Evolutionary conservation across 2,113 vertebrate species (phyloP).

Genomic region (human): DNA sequence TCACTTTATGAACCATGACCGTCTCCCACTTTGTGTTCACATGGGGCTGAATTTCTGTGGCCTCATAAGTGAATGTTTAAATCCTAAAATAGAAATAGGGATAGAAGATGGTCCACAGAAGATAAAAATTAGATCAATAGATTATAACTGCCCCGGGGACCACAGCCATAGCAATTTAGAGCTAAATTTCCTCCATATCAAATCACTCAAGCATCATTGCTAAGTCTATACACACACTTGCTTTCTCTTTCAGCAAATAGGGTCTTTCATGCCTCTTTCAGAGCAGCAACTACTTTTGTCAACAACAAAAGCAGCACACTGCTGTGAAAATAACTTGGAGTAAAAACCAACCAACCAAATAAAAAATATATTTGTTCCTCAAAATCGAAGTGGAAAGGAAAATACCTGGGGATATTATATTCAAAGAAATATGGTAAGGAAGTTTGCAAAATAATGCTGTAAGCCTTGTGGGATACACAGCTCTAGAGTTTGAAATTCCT

Average conservation of each 20-base stretch:
- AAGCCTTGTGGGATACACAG: background rate
- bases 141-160: background rate
- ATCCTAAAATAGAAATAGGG: background rate
- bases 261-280: slow-evolving; percentile 58
- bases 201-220: slow-evolving; percentile 54
- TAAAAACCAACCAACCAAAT: slow-evolving; percentile 61
- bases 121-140: background rate
- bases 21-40: background rate
- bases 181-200: slow-evolving; percentile 39
- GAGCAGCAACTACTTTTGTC: slow-evolving; percentile 45
- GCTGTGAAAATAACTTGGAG: slow-evolving; percentile 69
- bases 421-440: slow-evolving; percentile 58
- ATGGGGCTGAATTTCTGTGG: background rate
- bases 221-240: background rate
- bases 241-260: slow-evolving; percentile 46
- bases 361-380: slow-evolving; percentile 44
- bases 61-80: background rate
- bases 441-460: background rate
- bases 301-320: slow-evolving; percentile 58
- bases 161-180: background rate
- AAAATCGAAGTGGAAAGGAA: slow-evolving; percentile 51
- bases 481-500: slow-evolving; percentile 25
- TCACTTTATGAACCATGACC: background rate
- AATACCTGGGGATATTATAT: slow-evolving; percentile 28
- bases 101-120: background rate